Percentiles rank a stretch among this genome's conserved stretches.
Evolutionary conservation across 2,888 invertebrate species (phyloP).

Genomic region (Malacosoma neustria): DNA sequence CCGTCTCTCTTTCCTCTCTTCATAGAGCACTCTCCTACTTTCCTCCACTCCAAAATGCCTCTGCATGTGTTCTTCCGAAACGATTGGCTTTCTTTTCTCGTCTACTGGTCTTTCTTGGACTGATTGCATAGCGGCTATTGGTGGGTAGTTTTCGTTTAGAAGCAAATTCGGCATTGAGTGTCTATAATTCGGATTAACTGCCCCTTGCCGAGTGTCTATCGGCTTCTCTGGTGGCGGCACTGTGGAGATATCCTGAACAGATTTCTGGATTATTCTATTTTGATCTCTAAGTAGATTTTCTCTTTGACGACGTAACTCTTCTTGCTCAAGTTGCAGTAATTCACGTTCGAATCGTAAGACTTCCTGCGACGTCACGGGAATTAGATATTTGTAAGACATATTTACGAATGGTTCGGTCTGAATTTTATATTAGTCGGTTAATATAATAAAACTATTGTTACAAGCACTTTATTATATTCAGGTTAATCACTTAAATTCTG

Average conservation of each 20-base stretch:
- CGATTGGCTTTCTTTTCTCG: conserved; percentile 57
- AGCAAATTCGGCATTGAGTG: conserved; percentile 70
- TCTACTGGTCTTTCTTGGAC: conserved; percentile 35
- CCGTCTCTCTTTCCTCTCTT: conserved; percentile 36
- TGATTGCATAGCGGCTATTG: conserved; percentile 23
- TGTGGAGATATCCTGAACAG: conserved; percentile 77
- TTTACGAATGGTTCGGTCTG: too few relatives aligned
- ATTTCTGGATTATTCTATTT: conserved; percentile 75
- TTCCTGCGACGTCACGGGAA: conserved; percentile 58
- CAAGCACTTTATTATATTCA: too few relatives aligned
- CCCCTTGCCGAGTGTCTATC: conserved; percentile 31
- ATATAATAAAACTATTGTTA: too few relatives aligned
- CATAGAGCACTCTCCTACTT: conserved; percentile 51
- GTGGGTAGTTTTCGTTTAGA: conserved; percentile 40
- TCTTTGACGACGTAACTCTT: conserved; percentile 83
- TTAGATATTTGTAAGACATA: conserved; percentile 8
- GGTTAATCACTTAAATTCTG: too few relatives aligned
- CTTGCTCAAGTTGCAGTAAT: conserved; percentile 83
- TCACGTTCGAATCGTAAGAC: conserved; percentile 87
- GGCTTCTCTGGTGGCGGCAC: conserved; percentile 47
- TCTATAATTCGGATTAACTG: conserved; percentile 40
- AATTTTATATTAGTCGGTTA: too few relatives aligned
- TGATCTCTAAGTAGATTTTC: conserved; percentile 82
- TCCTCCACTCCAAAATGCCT: conserved; percentile 65
- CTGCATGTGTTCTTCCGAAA: conserved; percentile 63